phyloP scores from a whole-genome alignment of 2,113 vertebrate species.

The Nibea coibor region DNA sequence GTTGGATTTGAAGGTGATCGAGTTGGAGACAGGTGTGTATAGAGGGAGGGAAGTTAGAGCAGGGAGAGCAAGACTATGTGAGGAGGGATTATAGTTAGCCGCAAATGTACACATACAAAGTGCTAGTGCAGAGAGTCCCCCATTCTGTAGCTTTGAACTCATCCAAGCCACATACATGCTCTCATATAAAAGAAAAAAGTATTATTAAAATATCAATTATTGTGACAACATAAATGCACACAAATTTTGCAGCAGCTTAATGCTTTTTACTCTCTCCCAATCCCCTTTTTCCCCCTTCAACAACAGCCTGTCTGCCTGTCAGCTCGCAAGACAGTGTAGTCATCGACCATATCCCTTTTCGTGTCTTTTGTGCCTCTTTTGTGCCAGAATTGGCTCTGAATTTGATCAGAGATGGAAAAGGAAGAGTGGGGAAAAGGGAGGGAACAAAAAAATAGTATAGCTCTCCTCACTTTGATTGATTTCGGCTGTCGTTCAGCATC shows the following conservation, averaged over 20 bases:
- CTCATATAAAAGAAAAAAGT: not conserved
- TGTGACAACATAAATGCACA: conserved; percentile 3
- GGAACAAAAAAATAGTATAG: not conserved
- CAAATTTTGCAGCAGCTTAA: not conserved
- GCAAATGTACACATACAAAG: not conserved
- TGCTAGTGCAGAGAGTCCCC: not conserved
- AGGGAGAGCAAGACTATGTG: not conserved
- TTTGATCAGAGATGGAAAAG: conserved; percentile 30
- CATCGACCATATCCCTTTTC: conserved; percentile 9
- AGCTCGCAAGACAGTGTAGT: conserved; percentile 9
- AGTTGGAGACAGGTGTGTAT: conserved; percentile 11
- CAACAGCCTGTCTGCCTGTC: conserved; percentile 22
- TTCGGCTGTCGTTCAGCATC: conserved; percentile 1
- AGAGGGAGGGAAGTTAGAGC: not conserved
- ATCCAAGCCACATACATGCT: not conserved
- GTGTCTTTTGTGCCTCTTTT: conserved; percentile 33
- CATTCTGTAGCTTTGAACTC: conserved; percentile 5
- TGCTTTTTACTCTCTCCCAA: not conserved
- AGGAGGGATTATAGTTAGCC: not conserved
- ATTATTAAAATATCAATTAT: not conserved
- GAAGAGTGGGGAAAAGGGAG: not conserved
- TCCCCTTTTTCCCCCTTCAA: not conserved
- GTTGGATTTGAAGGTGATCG: conserved; percentile 21
- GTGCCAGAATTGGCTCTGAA: conserved; percentile 32
- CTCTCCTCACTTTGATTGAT: conserved; percentile 47